A percentile compares a stretch with the other conserved stretches of the same genome.
Conservation (phyloP, 1,140 invertebrate genomes). For the Pristionchus pacificus region DNA sequence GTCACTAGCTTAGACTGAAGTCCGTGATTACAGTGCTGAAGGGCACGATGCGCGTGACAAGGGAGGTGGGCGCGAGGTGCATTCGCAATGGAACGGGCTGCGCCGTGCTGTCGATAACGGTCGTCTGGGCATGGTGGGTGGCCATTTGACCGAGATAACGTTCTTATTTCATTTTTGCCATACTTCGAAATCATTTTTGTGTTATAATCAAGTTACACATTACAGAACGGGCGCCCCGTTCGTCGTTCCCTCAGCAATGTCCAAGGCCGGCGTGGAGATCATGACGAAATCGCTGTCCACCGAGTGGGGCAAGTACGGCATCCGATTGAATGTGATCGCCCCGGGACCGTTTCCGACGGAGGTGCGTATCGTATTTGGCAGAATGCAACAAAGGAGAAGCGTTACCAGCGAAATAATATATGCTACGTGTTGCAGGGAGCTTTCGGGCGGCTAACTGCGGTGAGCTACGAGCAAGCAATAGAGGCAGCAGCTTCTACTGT, state of each 20-base stretch:
- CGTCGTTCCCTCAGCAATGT: conserved; percentile 64
- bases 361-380: conserved; percentile 40
- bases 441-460: conserved; percentile 32
- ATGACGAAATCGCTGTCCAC: conserved; percentile 62
- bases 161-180: no score
- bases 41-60: conserved; percentile 63
- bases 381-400: neutral
- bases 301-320: conserved; percentile 66
- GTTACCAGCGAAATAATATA: no score
- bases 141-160: no score
- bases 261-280: conserved; percentile 65
- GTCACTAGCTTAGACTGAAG: neutral
- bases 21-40: conserved; percentile 58
- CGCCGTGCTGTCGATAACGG: neutral
- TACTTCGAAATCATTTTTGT: no score
- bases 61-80: conserved; percentile 49
- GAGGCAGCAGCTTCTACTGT: neutral
- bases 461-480: conserved; percentile 1
- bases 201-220: no score
- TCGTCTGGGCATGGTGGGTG: neutral
- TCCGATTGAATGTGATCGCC: conserved; percentile 66
- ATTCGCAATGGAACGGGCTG: neutral
- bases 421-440: conserved; percentile 29
- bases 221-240: conserved; percentile 64
- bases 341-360: conserved; percentile 66